Percentiles rank a stretch among this genome's conserved stretches.
These are phyloP conservation scores for Henricia sp. DNA, from an alignment of 53 echinoderm and acorn worm genomes.

Conservation along the genomic window DNA sequence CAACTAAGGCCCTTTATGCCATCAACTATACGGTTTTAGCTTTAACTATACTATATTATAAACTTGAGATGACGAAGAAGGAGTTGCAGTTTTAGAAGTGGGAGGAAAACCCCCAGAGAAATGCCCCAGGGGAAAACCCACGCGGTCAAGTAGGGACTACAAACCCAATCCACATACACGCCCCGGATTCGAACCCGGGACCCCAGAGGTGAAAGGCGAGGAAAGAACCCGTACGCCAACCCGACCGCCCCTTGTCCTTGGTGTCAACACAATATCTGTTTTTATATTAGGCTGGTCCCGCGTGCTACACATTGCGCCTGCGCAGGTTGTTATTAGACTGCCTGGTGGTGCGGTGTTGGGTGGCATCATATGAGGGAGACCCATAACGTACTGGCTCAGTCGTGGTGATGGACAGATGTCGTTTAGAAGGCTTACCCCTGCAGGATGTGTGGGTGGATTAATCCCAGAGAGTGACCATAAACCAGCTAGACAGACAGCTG, in stretches of 20 bases:
- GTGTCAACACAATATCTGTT: too few relatives aligned
- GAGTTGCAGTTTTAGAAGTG: too few relatives aligned
- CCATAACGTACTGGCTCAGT: background rate
- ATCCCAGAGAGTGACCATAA: conserved; percentile 20
- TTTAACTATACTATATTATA: too few relatives aligned
- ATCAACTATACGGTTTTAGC: too few relatives aligned
- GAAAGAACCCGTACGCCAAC: too few relatives aligned
- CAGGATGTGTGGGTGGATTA: conserved; percentile 8
- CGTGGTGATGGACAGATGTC: conserved; percentile 30
- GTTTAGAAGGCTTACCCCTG: background rate
- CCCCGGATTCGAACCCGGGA: too few relatives aligned
- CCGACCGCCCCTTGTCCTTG: too few relatives aligned
- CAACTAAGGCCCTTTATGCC: too few relatives aligned
- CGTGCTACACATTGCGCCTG: background rate
- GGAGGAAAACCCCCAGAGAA: too few relatives aligned
- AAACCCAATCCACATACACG: background rate
- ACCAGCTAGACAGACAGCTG: background rate
- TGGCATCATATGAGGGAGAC: background rate
- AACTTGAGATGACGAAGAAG: too few relatives aligned
- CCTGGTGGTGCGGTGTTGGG: background rate
- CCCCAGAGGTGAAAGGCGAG: too few relatives aligned
- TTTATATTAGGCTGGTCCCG: too few relatives aligned
- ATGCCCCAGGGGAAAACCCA: background rate
- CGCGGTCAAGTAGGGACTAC: background rate
- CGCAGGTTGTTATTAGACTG: conserved; percentile 13